Evolutionary conservation across 2,888 invertebrate species (phyloP), one percentile per base, ranked within the genome.

Genomic region (Hermaeophaga mercurialis): DNA sequence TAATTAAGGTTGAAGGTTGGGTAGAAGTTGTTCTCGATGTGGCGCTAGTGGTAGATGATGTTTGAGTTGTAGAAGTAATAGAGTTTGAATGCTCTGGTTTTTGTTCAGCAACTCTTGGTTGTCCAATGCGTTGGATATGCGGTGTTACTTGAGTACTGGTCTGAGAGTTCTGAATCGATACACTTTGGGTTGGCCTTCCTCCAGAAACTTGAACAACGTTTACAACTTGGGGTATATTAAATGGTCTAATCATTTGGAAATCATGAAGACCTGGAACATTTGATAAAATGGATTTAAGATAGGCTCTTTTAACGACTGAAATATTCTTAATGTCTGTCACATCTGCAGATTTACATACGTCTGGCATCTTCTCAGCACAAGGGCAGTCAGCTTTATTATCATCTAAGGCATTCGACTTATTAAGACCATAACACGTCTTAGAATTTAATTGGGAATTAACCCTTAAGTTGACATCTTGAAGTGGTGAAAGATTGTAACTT

Each of bases 211-310:
- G 78, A 9, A 78, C 78, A 1, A 79, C 77, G 63, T 78, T 77
- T 5, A 79, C 76, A 11, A 78, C 73, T 12, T 71, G 72, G 55
- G 75, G 66, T 2, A 74, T 72, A 69, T 79, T 73, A 67, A 78
- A 57, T 1, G 86, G 86, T 31, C 80, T 78, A 58, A 88, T 81
- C 78, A 84, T 83, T 58, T 85, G 84, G 39, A 82, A 75, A 41
- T 82, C 80, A 58, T 82, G 81, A 60, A 86, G 73, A 8, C 85
- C 85, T 19, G 84, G 84, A 1, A 84, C 78, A 54, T 79, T 79
- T 46, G 80, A 79, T 14, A 80, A 75, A 18, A 82, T 65, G 3
- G 63, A 58, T 54, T 58, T 58, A 7, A 59, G 48, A 22, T 36
- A 58, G 28, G 15, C 44, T 34, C 54, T 56, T 7, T 50, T 56